A percentile compares a stretch with the other conserved stretches of the same genome.
Conservation (phyloP, 2,113 vertebrate genomes). For the Thunnus maccoyii region DNA sequence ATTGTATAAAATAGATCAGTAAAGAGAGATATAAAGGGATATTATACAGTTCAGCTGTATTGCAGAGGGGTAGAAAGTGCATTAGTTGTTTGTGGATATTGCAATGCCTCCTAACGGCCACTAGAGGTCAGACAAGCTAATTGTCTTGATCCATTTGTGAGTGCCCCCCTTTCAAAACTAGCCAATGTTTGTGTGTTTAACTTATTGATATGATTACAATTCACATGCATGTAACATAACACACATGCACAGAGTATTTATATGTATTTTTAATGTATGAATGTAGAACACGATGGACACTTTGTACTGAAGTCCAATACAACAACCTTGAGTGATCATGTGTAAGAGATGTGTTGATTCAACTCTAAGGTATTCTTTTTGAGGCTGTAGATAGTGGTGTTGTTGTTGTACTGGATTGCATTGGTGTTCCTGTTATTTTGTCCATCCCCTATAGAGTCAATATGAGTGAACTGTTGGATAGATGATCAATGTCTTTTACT, state of each 20-base stretch:
- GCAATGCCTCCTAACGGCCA: background rate
- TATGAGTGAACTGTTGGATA: slow-evolving; percentile 41
- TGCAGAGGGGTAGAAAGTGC: background rate
- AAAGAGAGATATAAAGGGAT: background rate
- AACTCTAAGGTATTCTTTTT: background rate
- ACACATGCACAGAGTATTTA: background rate
- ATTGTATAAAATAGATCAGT: background rate
- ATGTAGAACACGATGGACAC: no score
- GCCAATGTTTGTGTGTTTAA: background rate
- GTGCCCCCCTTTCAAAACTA: background rate
- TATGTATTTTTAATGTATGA: background rate
- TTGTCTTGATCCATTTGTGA: background rate
- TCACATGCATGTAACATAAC: background rate
- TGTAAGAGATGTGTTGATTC: background rate
- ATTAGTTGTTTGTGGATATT: background rate
- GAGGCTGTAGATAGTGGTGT: background rate
- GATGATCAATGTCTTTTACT: background rate
- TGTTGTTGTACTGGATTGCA: background rate
- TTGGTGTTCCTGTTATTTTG: background rate
- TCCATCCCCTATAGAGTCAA: background rate
- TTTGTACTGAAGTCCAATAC: background rate
- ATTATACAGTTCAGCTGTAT: no score
- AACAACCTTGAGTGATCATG: background rate
- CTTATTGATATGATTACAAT: background rate
- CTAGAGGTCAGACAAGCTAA: background rate